Conservation (phyloP, 2,113 vertebrate species). For the Tamias sibiricus region DNA sequence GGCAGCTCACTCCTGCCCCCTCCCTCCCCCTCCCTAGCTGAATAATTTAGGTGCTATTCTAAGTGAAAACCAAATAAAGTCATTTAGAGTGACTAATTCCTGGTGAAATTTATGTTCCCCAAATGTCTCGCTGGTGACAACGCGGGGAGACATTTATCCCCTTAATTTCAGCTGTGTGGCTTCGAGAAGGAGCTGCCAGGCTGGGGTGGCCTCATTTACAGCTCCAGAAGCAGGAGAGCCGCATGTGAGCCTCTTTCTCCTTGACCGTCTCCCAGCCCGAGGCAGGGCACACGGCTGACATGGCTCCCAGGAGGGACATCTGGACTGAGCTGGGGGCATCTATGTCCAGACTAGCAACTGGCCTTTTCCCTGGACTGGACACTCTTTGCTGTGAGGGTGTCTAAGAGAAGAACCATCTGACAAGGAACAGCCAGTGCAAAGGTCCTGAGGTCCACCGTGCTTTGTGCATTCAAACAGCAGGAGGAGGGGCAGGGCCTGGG, state of each 20-base stretch:
- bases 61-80: conserved; percentile 84
- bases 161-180: neutral
- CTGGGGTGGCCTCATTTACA: neutral
- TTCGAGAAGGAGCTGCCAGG: conserved; percentile 11
- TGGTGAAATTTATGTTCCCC: conserved; percentile 62
- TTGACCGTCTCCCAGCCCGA: neutral
- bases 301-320: neutral
- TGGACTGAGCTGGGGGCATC: neutral
- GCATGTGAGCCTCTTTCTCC: neutral
- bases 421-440: neutral
- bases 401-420: no score
- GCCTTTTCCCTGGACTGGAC: neutral
- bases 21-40: conserved; percentile 65
- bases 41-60: conserved; percentile 84
- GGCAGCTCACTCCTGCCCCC: conserved; percentile 67
- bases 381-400: neutral
- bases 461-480: neutral
- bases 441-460: neutral
- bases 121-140: conserved; percentile 57
- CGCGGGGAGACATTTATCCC: conserved; percentile 16
- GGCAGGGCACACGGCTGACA: neutral
- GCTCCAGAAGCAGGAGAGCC: neutral
- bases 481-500: neutral
- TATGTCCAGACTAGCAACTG: neutral
- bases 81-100: conserved; percentile 82